These are phyloP conservation scores for Halcyon leucocephala DNA, from an alignment of 2,797 vertebrate species.

Conservation along the genomic window DNA sequence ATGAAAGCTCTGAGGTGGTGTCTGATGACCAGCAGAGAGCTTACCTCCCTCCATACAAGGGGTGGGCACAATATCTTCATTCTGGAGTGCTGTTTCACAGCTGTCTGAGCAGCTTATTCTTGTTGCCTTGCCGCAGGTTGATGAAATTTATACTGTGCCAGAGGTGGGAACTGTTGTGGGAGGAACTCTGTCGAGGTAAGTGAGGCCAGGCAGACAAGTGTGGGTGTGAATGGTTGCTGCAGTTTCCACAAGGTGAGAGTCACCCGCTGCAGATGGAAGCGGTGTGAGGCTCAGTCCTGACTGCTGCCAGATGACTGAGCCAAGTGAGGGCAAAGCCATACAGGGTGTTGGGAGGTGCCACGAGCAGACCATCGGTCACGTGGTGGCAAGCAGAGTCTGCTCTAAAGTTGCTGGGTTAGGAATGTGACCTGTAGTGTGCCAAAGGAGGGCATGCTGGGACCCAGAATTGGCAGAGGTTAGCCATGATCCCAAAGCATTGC, in stretches of 20 bases:
- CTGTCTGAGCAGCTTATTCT: slow-evolving; percentile 42
- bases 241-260: background rate
- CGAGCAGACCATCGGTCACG: background rate
- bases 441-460: background rate
- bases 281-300: background rate
- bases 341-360: background rate
- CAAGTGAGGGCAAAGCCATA: background rate
- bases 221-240: background rate
- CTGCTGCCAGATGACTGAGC: background rate
- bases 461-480: background rate
- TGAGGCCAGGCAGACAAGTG: background rate
- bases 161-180: slow-evolving; percentile 98
- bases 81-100: background rate
- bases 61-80: background rate
- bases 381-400: background rate
- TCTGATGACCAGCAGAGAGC: background rate
- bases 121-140: slow-evolving; percentile 84
- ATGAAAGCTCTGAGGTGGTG: background rate
- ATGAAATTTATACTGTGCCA: slow-evolving; percentile 98
- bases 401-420: background rate
- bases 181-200: slow-evolving; percentile 95
- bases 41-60: background rate
- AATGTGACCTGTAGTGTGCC: background rate
- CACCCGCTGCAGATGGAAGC: background rate
- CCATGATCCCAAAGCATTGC: background rate